Conservation (phyloP, 1,140 invertebrate genomes). For the Glomeris maerens region DNA sequence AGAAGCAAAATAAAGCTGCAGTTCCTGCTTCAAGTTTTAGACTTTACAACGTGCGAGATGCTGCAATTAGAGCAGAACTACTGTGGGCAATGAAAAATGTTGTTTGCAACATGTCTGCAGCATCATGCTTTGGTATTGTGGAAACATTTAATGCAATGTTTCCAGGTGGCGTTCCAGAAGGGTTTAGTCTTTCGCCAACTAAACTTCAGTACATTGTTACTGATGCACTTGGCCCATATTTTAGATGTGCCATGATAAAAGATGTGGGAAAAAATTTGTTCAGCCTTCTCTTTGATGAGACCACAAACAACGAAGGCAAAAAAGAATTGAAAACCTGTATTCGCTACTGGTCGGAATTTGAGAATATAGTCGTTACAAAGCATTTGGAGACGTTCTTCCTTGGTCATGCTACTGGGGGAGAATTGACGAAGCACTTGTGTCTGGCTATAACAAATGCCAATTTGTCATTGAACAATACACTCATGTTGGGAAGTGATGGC, state of each 20-base stretch:
- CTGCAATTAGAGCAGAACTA: not conserved
- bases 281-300: constrained; percentile 18
- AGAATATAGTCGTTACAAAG: constrained; percentile 9
- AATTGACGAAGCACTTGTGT: constrained; percentile 13
- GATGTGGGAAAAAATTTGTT: constrained; percentile 14
- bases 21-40: too few species aligned
- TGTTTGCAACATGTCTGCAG: constrained; percentile 1
- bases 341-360: constrained; percentile 18
- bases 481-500: constrained; percentile 22
- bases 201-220: constrained; percentile 19
- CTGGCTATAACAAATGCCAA: constrained; percentile 12
- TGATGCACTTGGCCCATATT: constrained; percentile 19
- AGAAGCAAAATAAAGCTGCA: too few species aligned
- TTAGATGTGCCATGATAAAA: constrained; percentile 13
- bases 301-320: constrained; percentile 15
- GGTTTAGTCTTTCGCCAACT: constrained; percentile 5
- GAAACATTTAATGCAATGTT: constrained; percentile 7
- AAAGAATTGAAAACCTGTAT: constrained; percentile 18
- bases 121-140: constrained; percentile 1
- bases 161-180: not conserved
- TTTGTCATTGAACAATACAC: constrained; percentile 8
- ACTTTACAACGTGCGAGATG: not conserved
- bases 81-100: not conserved
- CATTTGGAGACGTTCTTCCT: constrained; percentile 20
- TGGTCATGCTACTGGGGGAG: constrained; percentile 13